A percentile compares a stretch with the other conserved stretches of the same genome.
phyloP scores from a whole-genome alignment of 2,888 invertebrate species.

The Zele albiditarsus region DNA sequence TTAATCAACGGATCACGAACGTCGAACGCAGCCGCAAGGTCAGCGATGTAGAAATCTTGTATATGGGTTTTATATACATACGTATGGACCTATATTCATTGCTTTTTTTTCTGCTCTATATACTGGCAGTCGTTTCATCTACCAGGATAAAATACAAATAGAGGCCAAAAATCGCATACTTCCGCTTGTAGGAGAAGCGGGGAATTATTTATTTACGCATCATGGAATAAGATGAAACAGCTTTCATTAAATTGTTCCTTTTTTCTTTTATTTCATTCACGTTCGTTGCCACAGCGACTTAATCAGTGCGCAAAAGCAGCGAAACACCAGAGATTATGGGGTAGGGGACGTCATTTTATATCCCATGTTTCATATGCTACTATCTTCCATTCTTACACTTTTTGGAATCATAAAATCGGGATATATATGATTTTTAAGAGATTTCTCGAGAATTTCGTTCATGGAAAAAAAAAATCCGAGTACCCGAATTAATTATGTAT shows the following conservation, averaged over 20 bases:
- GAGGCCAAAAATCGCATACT: neutral
- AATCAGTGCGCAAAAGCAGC: neutral
- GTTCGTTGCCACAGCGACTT: neutral
- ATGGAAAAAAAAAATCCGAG: slow-evolving; percentile 2
- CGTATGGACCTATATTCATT: neutral
- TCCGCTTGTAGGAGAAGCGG: neutral
- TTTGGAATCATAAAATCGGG: neutral
- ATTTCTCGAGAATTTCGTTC: neutral
- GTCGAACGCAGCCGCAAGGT: slow-evolving; percentile 30
- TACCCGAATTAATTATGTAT: slow-evolving; percentile 25
- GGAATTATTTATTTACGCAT: neutral
- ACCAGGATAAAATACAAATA: neutral
- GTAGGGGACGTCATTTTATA: neutral
- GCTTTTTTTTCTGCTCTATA: neutral
- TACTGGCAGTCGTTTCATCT: neutral
- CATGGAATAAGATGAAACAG: neutral
- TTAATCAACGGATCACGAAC: slow-evolving; percentile 57
- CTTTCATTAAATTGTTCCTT: neutral
- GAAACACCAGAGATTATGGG: neutral
- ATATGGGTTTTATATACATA: neutral
- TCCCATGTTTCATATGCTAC: neutral
- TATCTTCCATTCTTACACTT: neutral
- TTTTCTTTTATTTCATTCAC: neutral
- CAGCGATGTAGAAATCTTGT: slow-evolving; percentile 48
- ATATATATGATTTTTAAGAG: neutral